phyloP scores from a whole-genome alignment of 2,113 vertebrate species.

The Eclectus roratus region DNA sequence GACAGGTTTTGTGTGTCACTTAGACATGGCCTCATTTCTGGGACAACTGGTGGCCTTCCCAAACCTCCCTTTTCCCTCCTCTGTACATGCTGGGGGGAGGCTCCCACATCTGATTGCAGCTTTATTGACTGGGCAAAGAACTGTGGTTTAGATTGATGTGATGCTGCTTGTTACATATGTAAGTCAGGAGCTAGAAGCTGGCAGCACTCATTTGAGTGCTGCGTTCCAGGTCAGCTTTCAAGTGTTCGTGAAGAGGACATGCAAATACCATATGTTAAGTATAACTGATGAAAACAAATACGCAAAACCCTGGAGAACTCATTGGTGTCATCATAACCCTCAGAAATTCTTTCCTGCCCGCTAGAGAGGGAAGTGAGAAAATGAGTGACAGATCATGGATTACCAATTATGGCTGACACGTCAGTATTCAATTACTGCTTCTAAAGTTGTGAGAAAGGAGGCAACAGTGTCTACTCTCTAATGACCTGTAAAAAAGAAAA shows the following conservation, averaged over 20 bases:
- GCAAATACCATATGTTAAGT: conserved; percentile 56
- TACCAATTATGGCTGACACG: neutral
- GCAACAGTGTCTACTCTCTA: neutral
- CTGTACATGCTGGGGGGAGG: neutral
- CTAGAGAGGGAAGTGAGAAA: conserved; percentile 49
- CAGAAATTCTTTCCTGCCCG: conserved; percentile 5
- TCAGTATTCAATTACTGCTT: neutral
- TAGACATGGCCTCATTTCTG: neutral
- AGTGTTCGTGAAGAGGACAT: neutral
- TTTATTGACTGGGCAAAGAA: neutral
- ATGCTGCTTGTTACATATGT: neutral
- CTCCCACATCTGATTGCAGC: neutral
- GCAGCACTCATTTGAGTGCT: neutral
- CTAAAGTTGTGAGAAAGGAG: neutral
- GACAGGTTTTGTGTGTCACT: neutral
- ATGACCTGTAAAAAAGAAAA: neutral
- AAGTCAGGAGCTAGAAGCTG: conserved; percentile 7
- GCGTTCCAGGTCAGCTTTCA: conserved; percentile 11
- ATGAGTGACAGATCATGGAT: conserved; percentile 26
- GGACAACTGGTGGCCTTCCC: neutral
- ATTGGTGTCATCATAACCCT: conserved; percentile 11
- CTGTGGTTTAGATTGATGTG: fast-evolving
- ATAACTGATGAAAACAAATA: conserved; percentile 51
- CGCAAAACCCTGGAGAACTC: conserved; percentile 28
- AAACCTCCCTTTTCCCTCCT: neutral